Conservation (phyloP, 1,140 invertebrate genomes). For the Hermetia illucens region DNA sequence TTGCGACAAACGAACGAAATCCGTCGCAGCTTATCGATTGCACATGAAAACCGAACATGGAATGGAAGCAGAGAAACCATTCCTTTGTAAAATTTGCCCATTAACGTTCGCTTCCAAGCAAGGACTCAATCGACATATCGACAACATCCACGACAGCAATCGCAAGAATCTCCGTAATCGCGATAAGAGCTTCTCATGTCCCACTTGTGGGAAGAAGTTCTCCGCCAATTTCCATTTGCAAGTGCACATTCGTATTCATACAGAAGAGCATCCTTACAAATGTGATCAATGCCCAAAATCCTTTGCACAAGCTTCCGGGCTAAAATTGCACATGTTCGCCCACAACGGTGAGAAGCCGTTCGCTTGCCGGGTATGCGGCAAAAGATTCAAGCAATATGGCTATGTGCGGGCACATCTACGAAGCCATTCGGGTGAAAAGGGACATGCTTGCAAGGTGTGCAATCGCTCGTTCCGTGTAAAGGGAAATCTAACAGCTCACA, state of each 20-base stretch:
- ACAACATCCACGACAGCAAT: constrained; percentile 8
- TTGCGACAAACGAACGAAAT: not conserved
- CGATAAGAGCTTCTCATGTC: constrained; percentile 12
- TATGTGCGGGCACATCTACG: constrained; percentile 50
- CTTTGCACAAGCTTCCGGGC: constrained; percentile 9
- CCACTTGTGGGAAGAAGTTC: not conserved
- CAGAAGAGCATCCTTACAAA: not conserved
- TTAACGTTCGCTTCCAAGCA: constrained; percentile 13
- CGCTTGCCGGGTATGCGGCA: constrained; percentile 35
- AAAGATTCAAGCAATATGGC: constrained; percentile 51
- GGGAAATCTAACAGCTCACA: constrained; percentile 1
- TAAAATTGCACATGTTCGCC: constrained; percentile 17
- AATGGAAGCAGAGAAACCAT: constrained; percentile 5
- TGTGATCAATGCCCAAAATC: constrained; percentile 1
- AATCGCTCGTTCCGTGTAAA: constrained; percentile 1
- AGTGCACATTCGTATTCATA: not conserved
- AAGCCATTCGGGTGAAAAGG: constrained; percentile 37
- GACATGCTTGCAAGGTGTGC: constrained; percentile 33
- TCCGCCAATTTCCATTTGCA: not conserved
- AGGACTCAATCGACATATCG: constrained; percentile 15
- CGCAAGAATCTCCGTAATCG: constrained; percentile 12
- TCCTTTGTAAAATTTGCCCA: constrained; percentile 10
- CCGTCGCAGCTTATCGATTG: not conserved
- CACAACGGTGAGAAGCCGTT: constrained; percentile 31
- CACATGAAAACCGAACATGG: not conserved